Evolutionary conservation across 1,140 invertebrate species (phyloP).

Genomic region (Ruditapes philippinarum): DNA sequence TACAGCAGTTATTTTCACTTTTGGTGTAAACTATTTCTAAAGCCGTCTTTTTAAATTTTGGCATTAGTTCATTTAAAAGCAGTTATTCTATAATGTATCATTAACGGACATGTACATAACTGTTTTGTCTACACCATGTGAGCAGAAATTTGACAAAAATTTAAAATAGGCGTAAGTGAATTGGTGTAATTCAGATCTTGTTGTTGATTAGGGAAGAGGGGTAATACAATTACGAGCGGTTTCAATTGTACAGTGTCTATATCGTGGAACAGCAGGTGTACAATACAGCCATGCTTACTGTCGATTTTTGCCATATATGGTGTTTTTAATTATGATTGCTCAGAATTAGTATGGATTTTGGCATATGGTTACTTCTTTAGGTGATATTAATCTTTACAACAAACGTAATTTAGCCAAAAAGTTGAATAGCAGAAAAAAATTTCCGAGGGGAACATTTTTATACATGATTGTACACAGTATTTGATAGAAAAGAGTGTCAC

Average conservation of each 20-base stretch:
- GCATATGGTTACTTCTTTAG: conserved; percentile 35
- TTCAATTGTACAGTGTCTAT: conserved; percentile 54
- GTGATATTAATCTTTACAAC: conserved; percentile 43
- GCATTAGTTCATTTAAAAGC: too few species aligned
- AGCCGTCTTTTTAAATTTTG: too few species aligned
- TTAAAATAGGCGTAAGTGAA: conserved; percentile 42
- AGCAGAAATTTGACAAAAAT: conserved; percentile 12
- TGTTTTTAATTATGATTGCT: conserved; percentile 64
- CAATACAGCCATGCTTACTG: conserved; percentile 15
- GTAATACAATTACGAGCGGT: conserved; percentile 54
- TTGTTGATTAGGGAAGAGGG: conserved; percentile 48
- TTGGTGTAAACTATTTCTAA: too few species aligned
- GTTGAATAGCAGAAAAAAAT: not conserved
- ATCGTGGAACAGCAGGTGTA: conserved; percentile 52
- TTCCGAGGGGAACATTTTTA: not conserved
- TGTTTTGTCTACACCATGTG: conserved; percentile 1
- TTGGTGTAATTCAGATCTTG: conserved; percentile 44
- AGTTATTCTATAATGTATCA: too few species aligned
- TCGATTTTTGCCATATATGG: conserved; percentile 57
- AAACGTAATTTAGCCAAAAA: conserved; percentile 26
- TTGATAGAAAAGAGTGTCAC: too few species aligned
- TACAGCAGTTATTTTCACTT: too few species aligned
- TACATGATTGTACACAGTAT: not conserved
- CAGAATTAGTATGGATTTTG: conserved; percentile 56
- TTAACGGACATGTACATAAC: conserved; percentile 4